phyloP scores from a whole-genome alignment of 1,140 invertebrate genomes.

The Lordiphosa collinella region DNA sequence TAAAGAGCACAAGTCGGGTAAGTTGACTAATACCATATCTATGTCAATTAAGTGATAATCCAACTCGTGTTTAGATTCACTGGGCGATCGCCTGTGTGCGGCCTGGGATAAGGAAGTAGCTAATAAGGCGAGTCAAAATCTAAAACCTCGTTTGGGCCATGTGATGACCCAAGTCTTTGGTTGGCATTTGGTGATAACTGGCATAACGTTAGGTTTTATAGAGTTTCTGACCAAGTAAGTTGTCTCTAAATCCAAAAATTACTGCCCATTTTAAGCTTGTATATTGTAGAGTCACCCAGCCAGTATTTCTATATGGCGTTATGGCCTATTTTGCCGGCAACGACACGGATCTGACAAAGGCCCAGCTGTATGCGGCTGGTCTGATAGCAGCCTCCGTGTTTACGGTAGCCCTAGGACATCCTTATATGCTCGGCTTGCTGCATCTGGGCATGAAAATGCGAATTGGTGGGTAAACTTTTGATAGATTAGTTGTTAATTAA shows the following conservation, averaged over 20 bases:
- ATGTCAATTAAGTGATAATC: background rate
- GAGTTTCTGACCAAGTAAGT: slow-evolving; percentile 56
- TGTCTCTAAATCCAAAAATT: rapidly evolving
- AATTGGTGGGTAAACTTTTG: slow-evolving; percentile 51
- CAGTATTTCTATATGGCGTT: slow-evolving; percentile 54
- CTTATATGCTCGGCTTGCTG: slow-evolving; percentile 83
- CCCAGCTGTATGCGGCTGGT: slow-evolving; percentile 82
- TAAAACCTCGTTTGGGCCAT: slow-evolving; percentile 34
- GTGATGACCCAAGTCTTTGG: slow-evolving; percentile 54
- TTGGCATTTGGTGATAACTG: slow-evolving; percentile 25
- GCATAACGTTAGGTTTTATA: slow-evolving; percentile 25
- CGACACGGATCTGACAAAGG: slow-evolving; percentile 69
- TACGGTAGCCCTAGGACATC: slow-evolving; percentile 82
- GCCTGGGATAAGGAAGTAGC: slow-evolving; percentile 62
- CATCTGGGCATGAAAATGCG: slow-evolving; percentile 72
- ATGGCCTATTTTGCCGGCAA: slow-evolving; percentile 56
- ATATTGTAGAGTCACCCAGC: slow-evolving; percentile 42
- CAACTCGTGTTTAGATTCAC: slow-evolving; percentile 31
- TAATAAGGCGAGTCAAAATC: slow-evolving; percentile 22
- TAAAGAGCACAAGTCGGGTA: slow-evolving; percentile 81
- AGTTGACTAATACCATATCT: background rate
- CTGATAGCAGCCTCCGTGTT: slow-evolving; percentile 81
- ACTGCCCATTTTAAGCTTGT: background rate
- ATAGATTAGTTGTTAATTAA: background rate
- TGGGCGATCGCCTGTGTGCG: slow-evolving; percentile 53